Evolutionary conservation across 2,113 vertebrate genomes (phyloP), one percentile per base, ranked within the genome.

Genomic region (Perca fluviatilis): DNA sequence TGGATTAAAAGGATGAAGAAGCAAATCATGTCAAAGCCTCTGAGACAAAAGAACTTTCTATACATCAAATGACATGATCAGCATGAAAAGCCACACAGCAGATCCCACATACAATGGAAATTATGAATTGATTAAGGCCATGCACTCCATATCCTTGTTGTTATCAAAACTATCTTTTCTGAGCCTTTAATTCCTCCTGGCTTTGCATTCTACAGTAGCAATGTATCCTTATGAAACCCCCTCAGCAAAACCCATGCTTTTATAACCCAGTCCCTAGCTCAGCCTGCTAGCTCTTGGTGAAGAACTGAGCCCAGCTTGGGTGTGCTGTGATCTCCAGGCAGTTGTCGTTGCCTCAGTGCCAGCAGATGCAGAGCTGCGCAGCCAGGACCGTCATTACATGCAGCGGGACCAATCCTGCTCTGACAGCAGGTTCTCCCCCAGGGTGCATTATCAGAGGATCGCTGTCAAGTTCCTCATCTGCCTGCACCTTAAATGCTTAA

Each of bases 351-450:
- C 60, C 69, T 66, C 73, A 47, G 30, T 57, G 61, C 79, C 73
- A 84, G 77, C 74, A 72, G 85, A 88, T 70, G 82, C 78, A 66
- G 69, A 66, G 78, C 66, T 11, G 43, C 56, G 74, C 76, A 80
- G 80, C 81, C 72, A 40, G 70, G 67, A 60, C 68, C 43, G n/a
- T 77, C 85, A 74, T 80, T 65, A 62, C 56, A 58, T 57, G 62
- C 62, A 80, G 50, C 0, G 15, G 80, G 82, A 84, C 66, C 3
- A 87, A 92, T 87, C 73, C 69, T 80, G 80, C 76, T 85, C 82
- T 84, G 80, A 89, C 89, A 89, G 88, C 79, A 75, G 27, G 6
- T 6, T 33, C 6, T 1, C 33, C 33, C 33, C 33, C 6, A 6
- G 33, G 77, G 77, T 71, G 68, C 53, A 66, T 79, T 64, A 77